Evolutionary conservation across 2,888 invertebrate species (phyloP).

Genomic region (Drosophila nigritarsus): DNA sequence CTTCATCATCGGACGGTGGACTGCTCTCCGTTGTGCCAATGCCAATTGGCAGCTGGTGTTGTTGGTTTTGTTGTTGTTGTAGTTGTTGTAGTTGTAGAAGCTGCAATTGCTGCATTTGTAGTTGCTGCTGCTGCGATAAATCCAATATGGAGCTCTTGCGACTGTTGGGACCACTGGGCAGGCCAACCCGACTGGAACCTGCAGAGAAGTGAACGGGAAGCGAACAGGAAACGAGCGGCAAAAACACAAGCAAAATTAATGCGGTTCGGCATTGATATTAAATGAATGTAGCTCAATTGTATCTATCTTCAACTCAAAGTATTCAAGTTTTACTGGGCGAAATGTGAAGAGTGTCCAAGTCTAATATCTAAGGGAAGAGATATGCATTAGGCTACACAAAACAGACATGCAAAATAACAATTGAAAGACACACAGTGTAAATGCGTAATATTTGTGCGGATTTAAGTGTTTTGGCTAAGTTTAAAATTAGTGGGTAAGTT

Average conservation of each 20-base stretch:
- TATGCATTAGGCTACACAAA: conserved; percentile 30
- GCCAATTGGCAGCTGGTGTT: conserved; percentile 80
- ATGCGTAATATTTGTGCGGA: conserved; percentile 8
- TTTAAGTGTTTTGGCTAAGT: not conserved
- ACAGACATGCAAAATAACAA: conserved; percentile 56
- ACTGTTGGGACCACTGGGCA: conserved; percentile 81
- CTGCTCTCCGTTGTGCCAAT: conserved; percentile 86
- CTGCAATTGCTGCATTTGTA: conserved; percentile 82
- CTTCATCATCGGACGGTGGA: conserved; percentile 87
- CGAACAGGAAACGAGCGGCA: not conserved
- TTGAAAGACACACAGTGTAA: conserved; percentile 10
- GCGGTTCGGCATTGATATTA: conserved; percentile 3
- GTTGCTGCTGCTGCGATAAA: conserved; percentile 84
- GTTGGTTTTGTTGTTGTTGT: conserved; percentile 80
- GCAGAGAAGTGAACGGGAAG: not conserved
- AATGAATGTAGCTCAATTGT: conserved; percentile 28
- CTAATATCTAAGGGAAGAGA: conserved; percentile 20
- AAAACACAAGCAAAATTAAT: conserved; percentile 12
- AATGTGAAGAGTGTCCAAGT: conserved; percentile 49
- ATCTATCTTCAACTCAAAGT: conserved; percentile 65
- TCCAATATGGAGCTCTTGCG: conserved; percentile 88
- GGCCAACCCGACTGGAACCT: conserved; percentile 85
- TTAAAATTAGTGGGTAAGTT: not conserved
- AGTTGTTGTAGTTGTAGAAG: conserved; percentile 68
- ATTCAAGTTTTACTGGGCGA: conserved; percentile 57